phyloP scores from a whole-genome alignment of 2,888 invertebrate genomes.

The Tipula lateralis region DNA sequence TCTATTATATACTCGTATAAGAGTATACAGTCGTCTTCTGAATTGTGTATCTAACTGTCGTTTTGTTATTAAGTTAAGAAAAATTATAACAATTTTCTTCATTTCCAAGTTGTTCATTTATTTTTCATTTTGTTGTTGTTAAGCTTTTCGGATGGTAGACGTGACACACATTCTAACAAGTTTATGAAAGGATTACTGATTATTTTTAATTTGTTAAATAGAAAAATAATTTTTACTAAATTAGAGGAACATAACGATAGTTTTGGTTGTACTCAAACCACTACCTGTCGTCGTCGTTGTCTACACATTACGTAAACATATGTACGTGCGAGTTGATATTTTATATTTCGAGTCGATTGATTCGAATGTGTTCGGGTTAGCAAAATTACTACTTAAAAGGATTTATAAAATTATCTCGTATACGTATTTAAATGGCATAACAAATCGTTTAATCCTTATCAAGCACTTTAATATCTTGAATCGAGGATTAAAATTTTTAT shows the following conservation, averaged over 20 bases:
- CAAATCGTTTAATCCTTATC: too few relatives aligned
- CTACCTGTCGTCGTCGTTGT: background rate
- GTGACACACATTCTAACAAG: background rate
- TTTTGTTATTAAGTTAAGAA: background rate
- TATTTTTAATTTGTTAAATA: conserved; percentile 3
- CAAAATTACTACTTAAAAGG: too few relatives aligned
- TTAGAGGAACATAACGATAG: background rate
- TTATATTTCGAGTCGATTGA: too few relatives aligned
- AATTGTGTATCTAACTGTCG: background rate
- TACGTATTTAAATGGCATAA: too few relatives aligned
- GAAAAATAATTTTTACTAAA: background rate
- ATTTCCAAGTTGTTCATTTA: background rate
- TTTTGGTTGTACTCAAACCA: background rate
- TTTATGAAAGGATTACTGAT: background rate
- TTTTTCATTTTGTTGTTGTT: background rate
- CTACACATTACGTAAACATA: background rate
- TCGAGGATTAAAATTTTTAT: too few relatives aligned
- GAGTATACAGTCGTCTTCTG: background rate
- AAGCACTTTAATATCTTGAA: too few relatives aligned
- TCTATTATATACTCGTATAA: too few relatives aligned
- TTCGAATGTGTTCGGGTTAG: too few relatives aligned
- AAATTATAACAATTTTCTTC: background rate
- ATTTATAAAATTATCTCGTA: too few relatives aligned
- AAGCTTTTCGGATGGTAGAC: background rate
- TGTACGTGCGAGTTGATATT: too few relatives aligned